Evolutionary conservation across 2,888 invertebrate genomes (phyloP).

Genomic region (Catocala nupta): DNA sequence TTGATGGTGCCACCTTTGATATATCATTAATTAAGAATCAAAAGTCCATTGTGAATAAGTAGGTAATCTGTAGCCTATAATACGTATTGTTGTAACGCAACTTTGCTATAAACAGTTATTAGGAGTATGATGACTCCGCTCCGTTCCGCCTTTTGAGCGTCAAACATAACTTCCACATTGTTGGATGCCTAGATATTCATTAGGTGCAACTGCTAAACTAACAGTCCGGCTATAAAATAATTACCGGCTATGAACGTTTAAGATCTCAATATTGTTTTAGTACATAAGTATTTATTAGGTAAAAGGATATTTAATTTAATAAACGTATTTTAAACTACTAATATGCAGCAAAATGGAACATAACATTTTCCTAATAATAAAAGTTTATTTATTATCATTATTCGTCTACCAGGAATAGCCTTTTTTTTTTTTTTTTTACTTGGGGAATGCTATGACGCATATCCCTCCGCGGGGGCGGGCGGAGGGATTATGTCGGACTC

Average conservation of each 20-base stretch:
- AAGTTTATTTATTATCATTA: too few relatives aligned
- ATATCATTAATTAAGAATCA: background rate
- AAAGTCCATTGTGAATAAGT: slow-evolving; percentile 7
- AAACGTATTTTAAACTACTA: too few relatives aligned
- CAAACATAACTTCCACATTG: slow-evolving; percentile 18
- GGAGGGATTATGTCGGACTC: too few relatives aligned
- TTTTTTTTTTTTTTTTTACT: too few relatives aligned
- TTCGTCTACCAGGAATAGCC: too few relatives aligned
- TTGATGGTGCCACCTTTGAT: slow-evolving; percentile 7
- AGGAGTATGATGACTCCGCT: slow-evolving; percentile 22
- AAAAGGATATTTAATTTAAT: too few relatives aligned
- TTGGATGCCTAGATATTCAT: slow-evolving; percentile 2
- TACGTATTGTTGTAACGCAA: slow-evolving; percentile 12
- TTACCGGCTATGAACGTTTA: background rate
- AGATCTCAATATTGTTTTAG: too few relatives aligned
- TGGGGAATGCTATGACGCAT: too few relatives aligned
- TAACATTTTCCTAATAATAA: too few relatives aligned
- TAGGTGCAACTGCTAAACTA: background rate
- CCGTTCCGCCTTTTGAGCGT: slow-evolving; percentile 26
- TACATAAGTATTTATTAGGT: too few relatives aligned
- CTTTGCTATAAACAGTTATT: slow-evolving; percentile 27
- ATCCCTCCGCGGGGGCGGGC: too few relatives aligned
- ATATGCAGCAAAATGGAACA: too few relatives aligned
- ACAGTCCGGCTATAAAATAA: slow-evolving; percentile 1
- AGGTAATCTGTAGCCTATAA: slow-evolving; percentile 6